Evolutionary conservation across 2,888 invertebrate species (phyloP), one percentile per base, ranked within the genome.

Genomic region (Xestia c-nigrum): DNA sequence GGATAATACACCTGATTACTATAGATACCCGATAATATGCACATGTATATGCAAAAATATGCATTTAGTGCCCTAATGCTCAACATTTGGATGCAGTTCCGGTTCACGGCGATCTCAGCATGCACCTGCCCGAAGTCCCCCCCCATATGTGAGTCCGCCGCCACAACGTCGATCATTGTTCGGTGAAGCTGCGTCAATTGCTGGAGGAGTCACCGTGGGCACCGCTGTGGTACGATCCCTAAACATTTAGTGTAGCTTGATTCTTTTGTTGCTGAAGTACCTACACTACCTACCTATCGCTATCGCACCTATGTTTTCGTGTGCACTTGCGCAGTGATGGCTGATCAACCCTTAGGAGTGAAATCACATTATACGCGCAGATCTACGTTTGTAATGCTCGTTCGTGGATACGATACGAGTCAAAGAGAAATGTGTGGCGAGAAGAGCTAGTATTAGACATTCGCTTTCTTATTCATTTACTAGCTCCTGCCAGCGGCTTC

Each of bases 171-270:
- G 40, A 80, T 99, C 99, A 10, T 97, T 99, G 91, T 98, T 99
- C 94, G 98, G 98, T 73, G 99, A 99, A 94, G 99, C 99, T 98
- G 99, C 99, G 46, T 98, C 99, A 0, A 99, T 99, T 50, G 99
- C 99, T 84, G 99, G 99, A 81, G 99, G 99, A 87, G 99, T 99
- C 65, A 99, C 99, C 74, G 98, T 99, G 76, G 99, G 99, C 80
- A 99, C 99, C 0, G 98, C 99, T 79, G 98, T 99, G 92, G 98
- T 98, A 96, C 93, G 97, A 50, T 68, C 19, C 5, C 19, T 72
- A 21, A 73, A 76, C 31, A 74, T 76, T 38, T 65, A 80, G 43
- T 78, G 50, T 50, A 55, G 40, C 46, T 73, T 31, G 31, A 55
- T 24, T 55, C 19, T 74, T 40, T 57, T 55, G n/a, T 81, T 77